Base-by-base conservation (phyloP, 2,113 vertebrate genomes). In the Mormoops blainvillei region DNA sequence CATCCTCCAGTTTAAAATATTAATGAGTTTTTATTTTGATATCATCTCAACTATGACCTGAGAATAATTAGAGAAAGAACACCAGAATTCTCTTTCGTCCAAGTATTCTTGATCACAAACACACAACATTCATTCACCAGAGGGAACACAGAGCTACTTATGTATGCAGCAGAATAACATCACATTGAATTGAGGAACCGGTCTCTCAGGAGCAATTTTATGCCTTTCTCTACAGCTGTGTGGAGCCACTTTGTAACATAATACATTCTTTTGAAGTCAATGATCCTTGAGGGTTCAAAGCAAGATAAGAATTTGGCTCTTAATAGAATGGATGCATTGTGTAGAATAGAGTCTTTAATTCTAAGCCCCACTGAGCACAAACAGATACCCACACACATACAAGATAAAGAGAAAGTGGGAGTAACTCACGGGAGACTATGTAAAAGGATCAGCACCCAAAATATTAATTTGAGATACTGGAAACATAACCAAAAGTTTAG, bases 251-350 rank as follows among this genome's bases (percentile, higher is more conserved):
- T 97, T 97, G 89, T 96, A 97, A 96, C 94, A 96, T 97, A 97
- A 98, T 97, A 94, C 95, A 97, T 97, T 97, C 97, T 97, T 98
- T 98, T 97, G 95, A 98, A 98, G 97, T 96, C 97, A 97, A 97
- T 97, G 96, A 96, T 98, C 97, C 96, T 97, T 96, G 91, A 96
- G 97, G 97, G 94, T 96, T 97, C 96, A 97, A 95, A 97, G 94
- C 88, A 73, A 97, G 95, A 97, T 97, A 97, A 96, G 91, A 96
- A 97, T 96, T 93, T 96, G 97, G 93, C 82, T 97, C 83, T 96
- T 92, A 89, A 95, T 85, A 93, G 91, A 96, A 89, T 91, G 77
- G 9, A 84, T 94, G 70, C 28, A 80, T 95, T 97, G 93, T 96
- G 80, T 93, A 81, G 91, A 95, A 98, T 65, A 76, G 67, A 94